A percentile compares a stretch with the other conserved stretches of the same genome.
phyloP scores from a whole-genome alignment of 2,797 vertebrate genomes.

The Rhinella marina region DNA sequence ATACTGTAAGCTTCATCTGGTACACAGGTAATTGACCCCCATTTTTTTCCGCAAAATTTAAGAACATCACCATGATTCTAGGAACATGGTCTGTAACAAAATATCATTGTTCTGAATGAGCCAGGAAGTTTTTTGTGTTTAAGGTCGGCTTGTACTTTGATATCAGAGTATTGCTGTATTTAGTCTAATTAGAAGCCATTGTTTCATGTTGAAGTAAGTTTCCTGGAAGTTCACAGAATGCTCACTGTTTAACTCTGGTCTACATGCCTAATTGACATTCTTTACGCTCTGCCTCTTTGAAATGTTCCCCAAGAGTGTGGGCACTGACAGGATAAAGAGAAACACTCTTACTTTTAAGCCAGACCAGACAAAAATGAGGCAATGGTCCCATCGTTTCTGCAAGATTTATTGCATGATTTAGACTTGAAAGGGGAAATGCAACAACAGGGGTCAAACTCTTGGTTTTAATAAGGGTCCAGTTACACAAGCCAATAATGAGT shows the following conservation, averaged over 20 bases:
- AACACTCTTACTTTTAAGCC: slow-evolving; percentile 8
- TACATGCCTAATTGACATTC: slow-evolving; percentile 23
- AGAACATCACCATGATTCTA: not conserved
- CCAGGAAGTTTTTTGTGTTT: not conserved
- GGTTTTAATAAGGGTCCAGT: not conserved
- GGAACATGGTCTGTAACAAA: not conserved
- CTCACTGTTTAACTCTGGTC: slow-evolving; percentile 5
- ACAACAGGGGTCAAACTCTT: not conserved
- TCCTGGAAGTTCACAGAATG: not conserved
- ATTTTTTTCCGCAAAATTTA: not conserved
- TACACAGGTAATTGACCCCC: too few relatives aligned
- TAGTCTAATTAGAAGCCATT: slow-evolving; percentile 18
- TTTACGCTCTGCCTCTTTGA: not conserved
- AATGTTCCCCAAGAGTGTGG: slow-evolving; percentile 26
- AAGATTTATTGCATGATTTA: slow-evolving; percentile 6
- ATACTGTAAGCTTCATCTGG: too few relatives aligned
- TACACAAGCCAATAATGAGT: too few relatives aligned
- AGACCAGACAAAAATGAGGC: slow-evolving; percentile 34
- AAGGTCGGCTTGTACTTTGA: not conserved
- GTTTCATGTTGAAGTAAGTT: not conserved
- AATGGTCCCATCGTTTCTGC: not conserved
- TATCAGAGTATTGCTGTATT: not conserved
- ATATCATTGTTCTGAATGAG: not conserved
- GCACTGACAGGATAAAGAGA: slow-evolving; percentile 31
- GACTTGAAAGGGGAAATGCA: not conserved